Evolutionary conservation across 1,140 invertebrate species (phyloP), one percentile per base, ranked within the genome.

Genomic region (Triops cancriformis): DNA sequence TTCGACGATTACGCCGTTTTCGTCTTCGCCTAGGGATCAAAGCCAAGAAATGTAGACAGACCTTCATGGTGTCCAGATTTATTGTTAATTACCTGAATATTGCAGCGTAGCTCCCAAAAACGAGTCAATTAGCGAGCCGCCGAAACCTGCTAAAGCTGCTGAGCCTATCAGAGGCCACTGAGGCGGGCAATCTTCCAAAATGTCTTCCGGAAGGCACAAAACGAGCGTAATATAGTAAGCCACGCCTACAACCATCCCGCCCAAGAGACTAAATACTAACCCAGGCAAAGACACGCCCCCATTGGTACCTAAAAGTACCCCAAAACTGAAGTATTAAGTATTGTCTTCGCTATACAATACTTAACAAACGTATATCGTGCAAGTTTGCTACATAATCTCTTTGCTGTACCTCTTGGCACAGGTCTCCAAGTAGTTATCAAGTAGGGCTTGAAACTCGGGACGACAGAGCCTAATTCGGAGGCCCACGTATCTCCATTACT

Each of bases 401-500:
- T n/a, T n/a, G n/a, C n/a, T 75, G 83, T 83, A 91, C 91, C 91
- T 87, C 86, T 89, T 26, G 94, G 94, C 1, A 96, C 94, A 82
- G 84, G 88, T 79, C 89, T 88, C 73, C 90, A 86, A 23, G 88
- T 89, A 10, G 94, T 95, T 37, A 97, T 91, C 0, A 96, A 87
- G 79, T 89, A 86, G 23, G 94, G 94, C 80, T 92, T 87, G 0
- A 86, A 84, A 26, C 82, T 85, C 18, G 89, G 88, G 10, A 94
- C 82, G 0, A 94, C 94, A 43, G 92, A 88, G 41, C 94, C 95
- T 51, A 97, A 84, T 85, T 97, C 95, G 26, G 93, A 95, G 72
- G 94, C 93, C 92, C 94, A 95, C 0, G 95, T 97, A 82, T 97
- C 95, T 7, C 94, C 95, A 84, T 92, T 94, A 81, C 91, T 91